Evolutionary conservation across 2,888 invertebrate species (phyloP), one percentile per base, ranked within the genome.

Genomic region (Cistogaster globosa): DNA sequence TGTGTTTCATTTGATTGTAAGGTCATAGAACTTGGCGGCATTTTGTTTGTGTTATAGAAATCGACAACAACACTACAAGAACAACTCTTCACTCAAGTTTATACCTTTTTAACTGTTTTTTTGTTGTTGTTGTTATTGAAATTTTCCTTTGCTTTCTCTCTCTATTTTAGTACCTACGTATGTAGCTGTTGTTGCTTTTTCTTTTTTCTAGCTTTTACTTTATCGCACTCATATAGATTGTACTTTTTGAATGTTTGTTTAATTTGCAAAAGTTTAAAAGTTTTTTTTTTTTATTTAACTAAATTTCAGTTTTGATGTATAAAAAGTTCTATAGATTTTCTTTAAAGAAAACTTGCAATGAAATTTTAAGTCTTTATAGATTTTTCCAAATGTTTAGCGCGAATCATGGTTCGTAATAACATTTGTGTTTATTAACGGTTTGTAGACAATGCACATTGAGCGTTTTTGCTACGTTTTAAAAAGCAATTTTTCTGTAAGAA

Each of bases 1-100:
- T 76, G 86, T 84, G 84, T 78, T 86, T 84, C 84, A 82, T 90
- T 88, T 88, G 90, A 91, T 89, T 91, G 90, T 91, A 90, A 91
- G 91, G 91, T 91, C 91, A 91, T 90, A 88, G 91, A 91, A 91
- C 91, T 91, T 91, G 90, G 78, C 85, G 85, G 85, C 85, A 85
- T 75, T 78, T 85, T 85, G 85, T 85, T 85, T 85, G 85, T 86
- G 82, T 79, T 77, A 85, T 71, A 83, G 60, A 84, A 82, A 81
- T 62, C 65, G 63, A 86, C 82, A 81, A 72, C 69, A 75, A 26
- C 67, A 77, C 22, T 60, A 74, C 72, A 77, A 67, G 42, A 75
- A 82, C 53, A 78, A 79, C 82, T 85, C 82, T 78, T 82, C 63
- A 78, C 53, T 78, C 65, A 68, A 85, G 82, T 79, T 79, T 83